These are phyloP conservation scores for Eunapius fragilis DNA, from an alignment of 37 sponge, comb jelly and placozoan species.

Conservation along the genomic window DNA sequence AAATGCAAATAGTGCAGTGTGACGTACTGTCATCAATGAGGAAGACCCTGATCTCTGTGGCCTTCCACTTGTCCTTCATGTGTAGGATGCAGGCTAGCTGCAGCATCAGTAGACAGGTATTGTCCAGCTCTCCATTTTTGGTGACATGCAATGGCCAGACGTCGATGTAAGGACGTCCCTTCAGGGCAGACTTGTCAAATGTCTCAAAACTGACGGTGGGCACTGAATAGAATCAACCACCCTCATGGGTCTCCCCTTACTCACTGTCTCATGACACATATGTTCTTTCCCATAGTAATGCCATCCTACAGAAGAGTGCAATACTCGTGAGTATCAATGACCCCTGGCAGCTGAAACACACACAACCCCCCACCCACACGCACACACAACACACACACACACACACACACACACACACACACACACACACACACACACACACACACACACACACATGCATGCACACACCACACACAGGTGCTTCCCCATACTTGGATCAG, in stretches of 20 bases:
- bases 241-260: neutral
- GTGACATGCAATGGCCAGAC: constrained; percentile 78
- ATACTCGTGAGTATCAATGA: neutral
- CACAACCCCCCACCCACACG: too few species aligned
- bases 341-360: too few species aligned
- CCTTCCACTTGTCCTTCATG: constrained; percentile 62
- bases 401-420: too few species aligned
- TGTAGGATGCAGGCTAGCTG: constrained; percentile 95
- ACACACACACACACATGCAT: neutral
- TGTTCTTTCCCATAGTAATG: constrained; percentile 86
- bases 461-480: neutral
- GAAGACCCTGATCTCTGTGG: neutral
- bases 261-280: constrained; percentile 93
- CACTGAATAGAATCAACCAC: neutral
- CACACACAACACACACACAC: too few species aligned
- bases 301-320: constrained; percentile 69
- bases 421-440: too few species aligned
- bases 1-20: neutral
- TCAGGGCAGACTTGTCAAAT: constrained; percentile 44
- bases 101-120: constrained; percentile 83
- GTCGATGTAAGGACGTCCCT: constrained; percentile 66
- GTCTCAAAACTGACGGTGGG: constrained; percentile 63
- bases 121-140: constrained; percentile 70
- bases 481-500: constrained; percentile 44
- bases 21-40: neutral